These are phyloP conservation scores for Otolemur crassicaudatus DNA, from an alignment of 2,797 vertebrate species.

Conservation along the genomic window DNA sequence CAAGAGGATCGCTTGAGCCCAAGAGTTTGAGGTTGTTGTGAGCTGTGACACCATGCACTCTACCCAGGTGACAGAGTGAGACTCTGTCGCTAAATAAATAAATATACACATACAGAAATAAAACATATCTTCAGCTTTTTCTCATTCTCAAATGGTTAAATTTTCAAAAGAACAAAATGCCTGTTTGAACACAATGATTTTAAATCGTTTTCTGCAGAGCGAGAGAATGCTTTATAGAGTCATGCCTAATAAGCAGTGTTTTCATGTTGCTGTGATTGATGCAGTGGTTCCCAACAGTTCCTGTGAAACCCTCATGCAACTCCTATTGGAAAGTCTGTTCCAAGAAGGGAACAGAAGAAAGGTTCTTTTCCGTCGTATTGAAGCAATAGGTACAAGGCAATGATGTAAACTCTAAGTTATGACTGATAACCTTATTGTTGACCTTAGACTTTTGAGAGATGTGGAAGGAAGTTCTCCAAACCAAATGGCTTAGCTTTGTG, in stretches of 20 bases:
- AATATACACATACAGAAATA: too few relatives aligned
- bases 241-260: conserved; percentile 69
- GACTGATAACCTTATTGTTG: conserved; percentile 12
- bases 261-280: conserved; percentile 77
- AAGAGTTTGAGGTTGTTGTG: too few relatives aligned
- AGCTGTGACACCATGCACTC: too few relatives aligned
- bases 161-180: conserved; percentile 76
- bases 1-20: too few relatives aligned
- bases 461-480: conserved; percentile 15
- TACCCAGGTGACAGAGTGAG: too few relatives aligned
- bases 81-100: too few relatives aligned
- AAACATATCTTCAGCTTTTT: background rate
- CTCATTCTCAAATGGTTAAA: conserved; percentile 40
- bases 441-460: conserved; percentile 33
- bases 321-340: conserved; percentile 73
- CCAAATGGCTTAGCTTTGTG: background rate
- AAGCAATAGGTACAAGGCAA: conserved; percentile 68
- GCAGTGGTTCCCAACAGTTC: conserved; percentile 69
- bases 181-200: conserved; percentile 61
- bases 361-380: conserved; percentile 77
- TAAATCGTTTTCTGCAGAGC: conserved; percentile 71
- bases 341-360: conserved; percentile 66
- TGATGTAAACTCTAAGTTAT: conserved; percentile 25
- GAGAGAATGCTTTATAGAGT: conserved; percentile 72
- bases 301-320: conserved; percentile 75